Base-by-base conservation (phyloP, 2,888 invertebrate genomes). In the Nycteola revayana region DNA sequence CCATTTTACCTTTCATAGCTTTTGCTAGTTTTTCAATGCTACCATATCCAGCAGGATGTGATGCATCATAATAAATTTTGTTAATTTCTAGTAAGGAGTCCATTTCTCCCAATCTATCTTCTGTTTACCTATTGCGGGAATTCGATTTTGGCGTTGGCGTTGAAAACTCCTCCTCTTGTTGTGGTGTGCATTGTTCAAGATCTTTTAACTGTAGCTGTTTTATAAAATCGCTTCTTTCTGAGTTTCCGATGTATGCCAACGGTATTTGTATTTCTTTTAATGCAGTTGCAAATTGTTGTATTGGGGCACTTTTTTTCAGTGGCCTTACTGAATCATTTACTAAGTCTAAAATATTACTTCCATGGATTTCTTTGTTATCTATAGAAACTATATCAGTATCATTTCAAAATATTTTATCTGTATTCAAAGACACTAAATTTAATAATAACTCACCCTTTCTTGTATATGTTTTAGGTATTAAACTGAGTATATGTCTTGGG, bases 271-370 rank as follows among this genome's bases (percentile, higher is more conserved):
- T 37, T 9, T 60, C 48, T 17, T 49, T 54, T 22, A 60, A 50
- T 25, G 36, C 36, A 8, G 10, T 36, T 10, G 46, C 37, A 46
- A 61, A 61, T 24, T 34, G n/a, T 36, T 48, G 29, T 22, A 32
- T 35, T 11, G 64, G 61, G 9, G 30, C 43, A 42, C 20, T 32
- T 36, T 17, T 49, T 46, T 61, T 60, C 2, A 61, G 28, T 7
- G 56, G 55, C 48, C 59, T 43, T 3, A 65, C 10, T 9, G 31
- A 29, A 36, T 60, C 56, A 38, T 49, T 57, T 23, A 62, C 9
- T 25, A 62, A 48, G 28, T 65, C 59, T 7, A 55, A 18, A 39
- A 62, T 60, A 49, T 62, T 58, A 28, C 53, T 60, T 29, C 40
- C 42, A 49, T 29, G 14, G 32, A 29, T 39, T 39, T 35, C 36